Evolutionary conservation across 2,888 invertebrate genomes (phyloP), one percentile per base, ranked within the genome.

Genomic region (Blera fallax): DNA sequence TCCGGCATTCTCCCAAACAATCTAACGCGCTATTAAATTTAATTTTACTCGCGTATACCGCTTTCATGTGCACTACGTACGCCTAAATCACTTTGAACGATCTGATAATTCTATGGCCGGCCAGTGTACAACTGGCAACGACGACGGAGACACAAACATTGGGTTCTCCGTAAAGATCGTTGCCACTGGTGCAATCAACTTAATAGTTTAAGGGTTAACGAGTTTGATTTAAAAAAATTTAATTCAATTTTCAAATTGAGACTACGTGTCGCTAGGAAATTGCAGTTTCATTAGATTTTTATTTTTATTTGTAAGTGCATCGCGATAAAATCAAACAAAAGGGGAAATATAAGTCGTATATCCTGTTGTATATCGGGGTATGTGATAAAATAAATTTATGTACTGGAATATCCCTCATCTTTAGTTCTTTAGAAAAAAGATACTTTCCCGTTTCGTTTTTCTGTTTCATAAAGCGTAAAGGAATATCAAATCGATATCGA

Each of bases 191-290:
- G 60, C 77, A 77, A 79, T 84, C 83, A 84, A 69, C 74, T 79
- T 79, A 78, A 78, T 72, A 73, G 83, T 74, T 64, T 67, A 69
- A 84, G 83, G 83, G 83, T 84, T 84, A 84, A 84, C 83, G 79
- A 84, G 69, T 74, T 69, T 84, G 83, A 84, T 79, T 83, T 56
- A 69, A 64, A 67, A 67, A 60, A 74, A 74, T 74, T 72, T 65
- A 83, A 78, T 83, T 83, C 52, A 78, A 83, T 83, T 78, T 78
- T 16, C 3, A 54, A 29, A 62, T 40, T 40, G 50, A 24, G 32
- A 21, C 69, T 60, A 40, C 45, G 32, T 60, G 58, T 60, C 21
- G 43, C 48, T 65, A 73, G 50, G 50, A 73, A 80, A 80, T 52
- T 73, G 65, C 58, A 73, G 29, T 48, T 48, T 37, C 54, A 56